Evolutionary conservation across 1,140 invertebrate species (phyloP), one percentile per base, ranked within the genome.

Genomic region (Callitettix versicolor): DNA sequence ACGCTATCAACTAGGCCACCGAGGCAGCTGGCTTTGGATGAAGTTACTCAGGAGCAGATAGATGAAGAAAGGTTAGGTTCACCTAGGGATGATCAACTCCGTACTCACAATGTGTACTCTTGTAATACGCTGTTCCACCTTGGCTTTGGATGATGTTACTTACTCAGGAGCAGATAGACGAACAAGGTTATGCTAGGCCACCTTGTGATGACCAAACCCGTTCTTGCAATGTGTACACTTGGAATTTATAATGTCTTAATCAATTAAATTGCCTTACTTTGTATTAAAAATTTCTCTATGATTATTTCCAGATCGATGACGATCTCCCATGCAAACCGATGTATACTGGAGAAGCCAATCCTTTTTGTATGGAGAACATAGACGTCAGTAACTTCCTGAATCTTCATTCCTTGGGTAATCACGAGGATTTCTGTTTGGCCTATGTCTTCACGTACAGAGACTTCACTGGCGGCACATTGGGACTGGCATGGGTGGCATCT

Each of bases 371-470:
- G 66, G 88, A 91, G 65, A 97, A 99, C 69, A 96, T 99, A 63
- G 96, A 99, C 70, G 96, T 98, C 44, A 97, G 93, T 62, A 99
- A 99, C 75, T 99, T 98, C 72, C 76, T 99, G 38, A 99, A 99
- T 75, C 78, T 98, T 18, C 95, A 99, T 70, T 98, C 95, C 7
- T 76, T 98, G 44, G 85, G 88, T 22, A 94, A 98, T 74, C 96
- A 99, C 69, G 89, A 96, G 64, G 89, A 91, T 66, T 99, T 98
- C 73, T 99, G 97, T 71, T 77, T 99, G 38, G 95, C 96, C 9
- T 99, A 99, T 69, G 91, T 98, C 24, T 98, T 99, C 71, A 99
- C 97, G 0, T 98, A 98, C 70, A 81, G 87, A 64, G 95, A 98
- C 72, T 98, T 98, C 69, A 91, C 88, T 24, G 92, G 92, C 14